These are phyloP conservation scores for Sebastes miniatus DNA, from an alignment of 2,797 vertebrate genomes.

Conservation along the genomic window DNA sequence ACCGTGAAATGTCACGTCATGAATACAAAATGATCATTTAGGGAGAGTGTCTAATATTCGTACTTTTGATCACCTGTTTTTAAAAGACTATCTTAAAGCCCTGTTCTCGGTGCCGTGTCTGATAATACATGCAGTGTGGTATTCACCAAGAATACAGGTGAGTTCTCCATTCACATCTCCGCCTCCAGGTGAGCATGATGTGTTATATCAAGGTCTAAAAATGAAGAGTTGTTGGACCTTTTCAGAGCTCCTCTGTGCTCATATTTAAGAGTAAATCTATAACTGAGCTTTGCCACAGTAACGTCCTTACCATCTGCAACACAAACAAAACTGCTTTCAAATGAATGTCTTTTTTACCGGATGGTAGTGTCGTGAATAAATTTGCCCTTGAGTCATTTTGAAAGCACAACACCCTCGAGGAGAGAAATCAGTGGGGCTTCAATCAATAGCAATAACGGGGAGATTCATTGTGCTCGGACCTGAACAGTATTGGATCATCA, in stretches of 20 bases:
- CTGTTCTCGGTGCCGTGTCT: background rate
- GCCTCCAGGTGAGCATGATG: background rate
- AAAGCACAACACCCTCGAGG: background rate
- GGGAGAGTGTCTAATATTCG: background rate
- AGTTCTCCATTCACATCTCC: background rate
- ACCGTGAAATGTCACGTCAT: slow-evolving; percentile 10
- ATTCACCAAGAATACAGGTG: background rate
- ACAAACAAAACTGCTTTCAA: background rate
- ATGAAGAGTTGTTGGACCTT: background rate
- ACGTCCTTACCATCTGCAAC: background rate
- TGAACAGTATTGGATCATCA: background rate
- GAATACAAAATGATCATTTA: background rate
- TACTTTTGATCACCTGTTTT: background rate
- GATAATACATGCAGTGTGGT: background rate
- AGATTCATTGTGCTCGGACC: background rate
- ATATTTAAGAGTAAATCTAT: background rate
- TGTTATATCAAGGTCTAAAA: background rate
- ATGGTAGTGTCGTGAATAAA: background rate
- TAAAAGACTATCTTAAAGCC: background rate
- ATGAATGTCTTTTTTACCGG: background rate
- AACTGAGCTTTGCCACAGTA: background rate
- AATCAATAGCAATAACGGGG: background rate
- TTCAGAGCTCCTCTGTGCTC: background rate
- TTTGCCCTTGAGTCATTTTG: background rate
- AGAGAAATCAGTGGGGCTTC: background rate